Evolutionary conservation across 2,797 vertebrate genomes (phyloP), one percentile per base, ranked within the genome.

Genomic region (Sebastes baramenuke): DNA sequence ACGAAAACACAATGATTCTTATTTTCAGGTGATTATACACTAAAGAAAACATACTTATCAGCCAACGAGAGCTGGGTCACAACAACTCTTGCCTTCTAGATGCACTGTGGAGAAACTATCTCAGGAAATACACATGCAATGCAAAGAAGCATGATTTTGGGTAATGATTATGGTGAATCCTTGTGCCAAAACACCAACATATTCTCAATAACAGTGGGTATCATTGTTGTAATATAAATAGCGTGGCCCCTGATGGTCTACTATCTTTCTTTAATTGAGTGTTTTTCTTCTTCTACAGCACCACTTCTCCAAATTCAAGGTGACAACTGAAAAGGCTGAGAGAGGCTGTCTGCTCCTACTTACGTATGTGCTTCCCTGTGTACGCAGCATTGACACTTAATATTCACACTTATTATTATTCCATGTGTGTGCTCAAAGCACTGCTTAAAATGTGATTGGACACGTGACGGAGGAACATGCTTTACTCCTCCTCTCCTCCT

Each of bases 351-450:
- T 29, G 30, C 52, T 54, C 49, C 60, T 18, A 2, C 38, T 46
- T 16, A 25, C 34, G 38, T 1, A 25, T 54, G 52, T 7, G 32
- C 66, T 67, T 61, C 55, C n/a, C 11, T 6, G 6, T 77, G 0
- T 5, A 36, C 1, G 10, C 13, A 32, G 65, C n/a, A 60, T 9
- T 76, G 55, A 67, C 69, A 46, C 32, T 52, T 81, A 70, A 79
- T 80, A 75, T 74, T 85, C 66, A 66, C 13, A 54, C 67, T 24
- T 30, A 82, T 67, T 68, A 82, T 67, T 75, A 80, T 81, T 81
- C 34, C 30, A 70, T 74, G 38, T 46, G 38, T 71, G 71, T 69
- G 72, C 60, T 87, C 24, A 29, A 65, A 34, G 58, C 74, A 61
- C 16, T 14, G 56, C 66, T 60, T 74, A 46, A 82, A 83, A 82